Evolutionary conservation across 2,888 invertebrate species (phyloP).

Genomic region (Oasisia sp.): DNA sequence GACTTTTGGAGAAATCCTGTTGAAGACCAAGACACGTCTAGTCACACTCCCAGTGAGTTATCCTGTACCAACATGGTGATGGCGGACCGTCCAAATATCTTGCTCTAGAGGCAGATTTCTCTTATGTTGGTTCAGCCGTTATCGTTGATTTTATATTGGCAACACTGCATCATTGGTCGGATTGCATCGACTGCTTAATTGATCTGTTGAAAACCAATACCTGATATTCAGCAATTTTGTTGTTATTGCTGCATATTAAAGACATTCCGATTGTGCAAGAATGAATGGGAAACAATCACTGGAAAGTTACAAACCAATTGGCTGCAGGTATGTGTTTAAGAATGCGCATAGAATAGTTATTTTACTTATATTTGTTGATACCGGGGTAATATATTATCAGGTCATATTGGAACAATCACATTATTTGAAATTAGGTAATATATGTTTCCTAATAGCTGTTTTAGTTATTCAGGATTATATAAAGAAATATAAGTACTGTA

Average conservation of each 20-base stretch:
- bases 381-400: too few relatives aligned
- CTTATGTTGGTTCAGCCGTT: background rate
- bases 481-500: too few relatives aligned
- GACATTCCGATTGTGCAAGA: background rate
- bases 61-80: background rate
- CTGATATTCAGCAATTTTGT: background rate
- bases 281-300: conserved; percentile 7
- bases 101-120: background rate
- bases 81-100: background rate
- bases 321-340: background rate
- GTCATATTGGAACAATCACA: too few relatives aligned
- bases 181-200: background rate
- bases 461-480: too few relatives aligned
- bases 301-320: background rate
- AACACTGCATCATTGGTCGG: background rate
- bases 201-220: conserved; percentile 21
- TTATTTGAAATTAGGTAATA: too few relatives aligned
- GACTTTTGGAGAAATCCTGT: background rate
- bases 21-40: background rate
- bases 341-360: background rate
- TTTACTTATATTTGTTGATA: background rate
- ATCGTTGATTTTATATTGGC: background rate
- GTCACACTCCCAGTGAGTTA: background rate
- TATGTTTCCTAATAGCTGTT: too few relatives aligned
- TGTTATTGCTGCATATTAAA: background rate